Base-by-base conservation (phyloP, 1,140 invertebrate genomes). In the Aphelenchoides avenae region DNA sequence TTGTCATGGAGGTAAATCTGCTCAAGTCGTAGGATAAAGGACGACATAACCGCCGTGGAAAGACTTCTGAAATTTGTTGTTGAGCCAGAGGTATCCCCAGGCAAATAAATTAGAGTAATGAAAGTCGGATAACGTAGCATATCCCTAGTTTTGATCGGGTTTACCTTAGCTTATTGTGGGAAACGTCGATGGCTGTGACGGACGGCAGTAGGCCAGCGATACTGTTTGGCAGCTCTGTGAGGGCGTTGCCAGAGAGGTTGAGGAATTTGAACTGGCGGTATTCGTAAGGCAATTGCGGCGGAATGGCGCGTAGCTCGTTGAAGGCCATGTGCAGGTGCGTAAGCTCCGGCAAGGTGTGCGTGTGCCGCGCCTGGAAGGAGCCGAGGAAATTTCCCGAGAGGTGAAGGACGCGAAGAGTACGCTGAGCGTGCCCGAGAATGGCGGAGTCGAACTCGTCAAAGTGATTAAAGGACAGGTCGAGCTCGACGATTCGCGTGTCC, bases 401-500 rank as follows among this genome's bases (percentile, higher is more conserved):
- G 43, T 71, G 41, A 18, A 73, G 40, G 3, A 34, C 64, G 58
- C 47, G 31, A 5, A 73, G 27, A 13, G 52, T 50, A 18, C 57
- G 30, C 56, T 75, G 65, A 2, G 71, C 70, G 31, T 44, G 47
- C 20, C 53, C 57, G 13, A 73, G 40, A 39, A 55, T 33, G 27
- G 34, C 41, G 9, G 71, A 70, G 39, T 76, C 53, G 48, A 73
- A 73, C 15, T 66, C 44, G 9, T 66, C 41, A n/a, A 75, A 41
- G 34, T 59, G 64, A 49, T 73, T 73, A 50, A 52, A 70, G 15
- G 66, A 70, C 7, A 73, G 37, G 52, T 73, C 71, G 13, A 73
- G 29, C 31, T 71, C 59, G 2, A 15, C 22, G 2, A 73, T 54
- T 11, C 46, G 54, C 37, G 56, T 62, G n/a, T 67, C 69, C 0